Evolutionary conservation across 2,113 vertebrate genomes (phyloP).

Genomic region (Picathartes gymnocephalus): DNA sequence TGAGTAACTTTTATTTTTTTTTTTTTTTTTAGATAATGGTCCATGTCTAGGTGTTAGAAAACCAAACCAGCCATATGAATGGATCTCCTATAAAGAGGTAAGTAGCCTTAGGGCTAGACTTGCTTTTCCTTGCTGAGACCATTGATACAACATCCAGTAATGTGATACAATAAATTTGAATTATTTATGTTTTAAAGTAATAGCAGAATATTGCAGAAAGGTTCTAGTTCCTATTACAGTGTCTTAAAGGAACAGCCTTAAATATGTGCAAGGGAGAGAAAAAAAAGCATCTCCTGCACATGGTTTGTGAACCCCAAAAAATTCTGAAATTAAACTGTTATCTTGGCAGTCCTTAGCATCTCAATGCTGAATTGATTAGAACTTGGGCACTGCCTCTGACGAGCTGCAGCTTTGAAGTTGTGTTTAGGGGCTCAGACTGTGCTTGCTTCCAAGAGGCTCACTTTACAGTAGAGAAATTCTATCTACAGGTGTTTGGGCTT

Average conservation of each 20-base stretch:
- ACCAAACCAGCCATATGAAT: slow-evolving; percentile 91
- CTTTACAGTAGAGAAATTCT: not conserved
- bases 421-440: not conserved
- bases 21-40: slow-evolving; percentile 79
- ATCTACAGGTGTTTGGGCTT: not conserved
- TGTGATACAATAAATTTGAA: not conserved
- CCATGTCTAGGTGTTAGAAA: slow-evolving; percentile 92
- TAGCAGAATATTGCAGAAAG: not conserved
- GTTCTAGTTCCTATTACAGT: not conserved
- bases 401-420: not conserved
- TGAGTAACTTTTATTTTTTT: not conserved
- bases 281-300: not conserved
- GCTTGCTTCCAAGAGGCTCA: not conserved
- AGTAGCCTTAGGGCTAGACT: not conserved
- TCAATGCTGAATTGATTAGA: not conserved
- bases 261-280: not conserved
- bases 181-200: not conserved
- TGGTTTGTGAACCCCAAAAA: not conserved
- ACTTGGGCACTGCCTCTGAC: not conserved
- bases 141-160: not conserved
- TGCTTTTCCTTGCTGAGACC: not conserved
- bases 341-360: not conserved
- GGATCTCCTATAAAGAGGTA: slow-evolving; percentile 92
- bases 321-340: not conserved
- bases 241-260: not conserved